Percentiles rank a stretch among this genome's conserved stretches.
Evolutionary conservation across 2,888 invertebrate species (phyloP).

Genomic region (Lymantria monacha): DNA sequence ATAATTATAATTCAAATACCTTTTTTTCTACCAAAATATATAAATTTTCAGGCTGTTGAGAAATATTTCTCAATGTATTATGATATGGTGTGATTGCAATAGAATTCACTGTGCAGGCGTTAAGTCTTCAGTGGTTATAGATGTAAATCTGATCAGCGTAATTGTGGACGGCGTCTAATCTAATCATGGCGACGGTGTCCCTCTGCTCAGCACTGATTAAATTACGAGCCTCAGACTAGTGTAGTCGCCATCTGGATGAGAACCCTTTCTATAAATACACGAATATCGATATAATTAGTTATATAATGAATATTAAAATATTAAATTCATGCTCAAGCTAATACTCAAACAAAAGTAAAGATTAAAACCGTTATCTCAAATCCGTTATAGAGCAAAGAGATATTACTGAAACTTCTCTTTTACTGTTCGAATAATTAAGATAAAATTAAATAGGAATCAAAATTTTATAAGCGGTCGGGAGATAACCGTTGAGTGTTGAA

Average conservation of each 20-base stretch:
- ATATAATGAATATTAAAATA: constrained; percentile 23
- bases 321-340: constrained; percentile 9
- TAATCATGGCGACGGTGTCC: constrained; percentile 70
- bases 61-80: too few species aligned
- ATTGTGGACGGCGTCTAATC: constrained; percentile 79
- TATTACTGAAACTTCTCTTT: constrained; percentile 65
- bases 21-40: too few species aligned
- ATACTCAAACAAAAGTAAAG: constrained; percentile 20
- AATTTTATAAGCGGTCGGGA: constrained; percentile 74
- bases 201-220: constrained; percentile 72
- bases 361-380: constrained; percentile 41
- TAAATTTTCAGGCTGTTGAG: too few species aligned
- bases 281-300: constrained; percentile 35
- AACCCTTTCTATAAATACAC: constrained; percentile 22
- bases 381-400: constrained; percentile 54
- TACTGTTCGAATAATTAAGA: constrained; percentile 73
- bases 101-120: neutral
- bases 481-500: constrained; percentile 77
- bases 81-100: too few species aligned
- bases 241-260: constrained; percentile 36
- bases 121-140: constrained; percentile 32
- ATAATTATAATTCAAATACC: too few species aligned
- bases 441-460: constrained; percentile 77
- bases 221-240: constrained; percentile 56
- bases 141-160: constrained; percentile 79